phyloP scores from a whole-genome alignment of 2,113 vertebrate genomes.

The Pseudonaja textilis region DNA sequence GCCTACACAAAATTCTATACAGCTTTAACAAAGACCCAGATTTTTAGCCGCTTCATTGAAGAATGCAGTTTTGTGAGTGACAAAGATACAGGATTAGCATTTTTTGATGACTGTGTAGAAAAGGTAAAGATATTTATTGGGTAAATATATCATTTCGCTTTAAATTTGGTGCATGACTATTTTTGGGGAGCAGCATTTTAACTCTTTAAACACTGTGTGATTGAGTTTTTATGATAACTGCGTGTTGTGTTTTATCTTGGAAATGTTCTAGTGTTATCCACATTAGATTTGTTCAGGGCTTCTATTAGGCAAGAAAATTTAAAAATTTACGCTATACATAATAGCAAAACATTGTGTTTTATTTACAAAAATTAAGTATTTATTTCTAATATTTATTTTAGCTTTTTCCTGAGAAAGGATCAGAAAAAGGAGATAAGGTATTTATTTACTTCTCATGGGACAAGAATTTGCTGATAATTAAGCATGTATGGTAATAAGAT shows the following conservation, averaged over 20 bases:
- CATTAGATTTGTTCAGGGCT: neutral
- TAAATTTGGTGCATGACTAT: neutral
- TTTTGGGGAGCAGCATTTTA: neutral
- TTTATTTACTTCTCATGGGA: conserved; percentile 40
- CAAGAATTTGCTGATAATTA: neutral
- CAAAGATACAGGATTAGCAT: conserved; percentile 96
- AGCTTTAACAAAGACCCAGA: conserved; percentile 92
- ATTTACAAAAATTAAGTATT: neutral
- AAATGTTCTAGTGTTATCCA: neutral
- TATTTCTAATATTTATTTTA: conserved; percentile 63
- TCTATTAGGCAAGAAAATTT: neutral
- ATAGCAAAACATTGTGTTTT: neutral
- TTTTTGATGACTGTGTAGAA: conserved; percentile 98
- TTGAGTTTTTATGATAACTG: neutral
- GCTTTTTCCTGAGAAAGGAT: conserved; percentile 95
- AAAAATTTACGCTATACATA: neutral
- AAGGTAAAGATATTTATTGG: conserved; percentile 79
- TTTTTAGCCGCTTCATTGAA: conserved; percentile 98
- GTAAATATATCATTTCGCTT: conserved; percentile 14
- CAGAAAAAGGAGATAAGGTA: conserved; percentile 95
- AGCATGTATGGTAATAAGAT: conserved; percentile 9
- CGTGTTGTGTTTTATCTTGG: neutral
- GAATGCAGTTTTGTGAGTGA: conserved; percentile 99
- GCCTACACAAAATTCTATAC: conserved; percentile 95
- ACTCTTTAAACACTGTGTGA: neutral